Evolutionary conservation across 2,888 invertebrate genomes (phyloP), one percentile per base, ranked within the genome.

Genomic region (Ctenicera cuprea): DNA sequence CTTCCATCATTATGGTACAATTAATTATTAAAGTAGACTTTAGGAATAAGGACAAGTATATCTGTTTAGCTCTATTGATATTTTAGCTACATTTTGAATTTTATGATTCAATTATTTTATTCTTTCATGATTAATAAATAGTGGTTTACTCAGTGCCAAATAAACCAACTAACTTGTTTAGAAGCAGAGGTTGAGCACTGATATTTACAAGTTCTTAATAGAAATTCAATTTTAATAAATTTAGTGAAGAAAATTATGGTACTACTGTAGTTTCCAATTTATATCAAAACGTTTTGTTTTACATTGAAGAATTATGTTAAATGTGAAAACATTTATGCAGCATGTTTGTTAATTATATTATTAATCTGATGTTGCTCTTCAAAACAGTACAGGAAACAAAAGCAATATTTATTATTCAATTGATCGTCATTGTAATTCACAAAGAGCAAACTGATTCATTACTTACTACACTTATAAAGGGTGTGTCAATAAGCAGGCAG

Each of bases 301-400:
- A 14, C 14, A 14, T 14, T 33, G 33, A 33, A 9, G 4, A 33
- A 33, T 33, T 33, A 33, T 1, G 33, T 33, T 33, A 33, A 1
- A 9, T 9, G 7, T 33, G 33, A 9, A 33, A 33, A 33, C 33
- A 33, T 9, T 9, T 9, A 9, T 9, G 5, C 5, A 33, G 1
- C 33, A 33, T 33, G 8, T 33, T 45, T 50, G 50, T 50, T 20
- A 20, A 20, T 9, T 50, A 20, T 22, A 8, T 50, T 50, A 20
- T 50, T 50, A 20, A 14, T 41, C 48, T 48, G 11, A 48, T 5
- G 18, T 20, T 18, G 16, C 48, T 48, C 48, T 48, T 18, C 18
- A 14, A 54, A 18, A 54, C 9, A 54, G 54, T 54, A 54, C 54
- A 54, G 54, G 33, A 54, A 54, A 54, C 18, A 54, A 33, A 54